Evolutionary conservation across 2,888 invertebrate species (phyloP).

Genomic region (Thereva unica): DNA sequence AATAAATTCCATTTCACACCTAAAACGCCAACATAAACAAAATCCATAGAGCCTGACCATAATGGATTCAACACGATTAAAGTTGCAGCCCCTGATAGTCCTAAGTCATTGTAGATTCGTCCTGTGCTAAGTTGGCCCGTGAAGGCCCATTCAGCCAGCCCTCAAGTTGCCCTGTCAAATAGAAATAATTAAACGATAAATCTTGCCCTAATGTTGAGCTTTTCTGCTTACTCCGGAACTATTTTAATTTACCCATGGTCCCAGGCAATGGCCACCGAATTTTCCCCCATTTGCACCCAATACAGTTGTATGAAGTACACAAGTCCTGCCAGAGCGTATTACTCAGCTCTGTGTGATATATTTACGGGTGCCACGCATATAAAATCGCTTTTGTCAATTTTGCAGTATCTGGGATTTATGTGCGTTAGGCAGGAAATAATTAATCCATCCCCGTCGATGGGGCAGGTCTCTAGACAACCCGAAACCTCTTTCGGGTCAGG

Average conservation of each 20-base stretch:
- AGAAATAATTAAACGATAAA: conserved; percentile 32
- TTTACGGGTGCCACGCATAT: conserved; percentile 1
- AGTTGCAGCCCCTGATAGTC: too few relatives aligned
- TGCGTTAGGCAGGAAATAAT: conserved; percentile 31
- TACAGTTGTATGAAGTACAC: not conserved
- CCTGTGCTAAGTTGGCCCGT: not conserved
- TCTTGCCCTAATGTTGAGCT: conserved; percentile 28
- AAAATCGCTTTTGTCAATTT: conserved; percentile 35
- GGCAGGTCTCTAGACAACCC: not conserved
- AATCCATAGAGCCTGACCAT: too few relatives aligned
- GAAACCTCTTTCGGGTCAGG: too few relatives aligned
- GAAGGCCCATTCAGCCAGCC: not conserved
- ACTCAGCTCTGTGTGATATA: conserved; percentile 4
- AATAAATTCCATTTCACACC: too few relatives aligned
- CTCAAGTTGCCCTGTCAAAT: conserved; percentile 27
- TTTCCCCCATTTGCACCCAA: conserved; percentile 17
- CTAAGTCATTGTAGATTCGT: too few relatives aligned
- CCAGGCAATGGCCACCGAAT: not conserved
- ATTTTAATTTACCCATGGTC: conserved; percentile 23
- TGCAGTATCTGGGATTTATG: conserved; percentile 34
- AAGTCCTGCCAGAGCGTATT: not conserved
- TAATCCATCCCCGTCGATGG: conserved; percentile 20
- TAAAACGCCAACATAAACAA: too few relatives aligned
- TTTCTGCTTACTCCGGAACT: conserved; percentile 27
- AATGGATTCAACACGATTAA: too few relatives aligned